Evolutionary conservation across 2,888 invertebrate genomes (phyloP), one percentile per base, ranked within the genome.

Genomic region (Hydrotaea diabolus): DNA sequence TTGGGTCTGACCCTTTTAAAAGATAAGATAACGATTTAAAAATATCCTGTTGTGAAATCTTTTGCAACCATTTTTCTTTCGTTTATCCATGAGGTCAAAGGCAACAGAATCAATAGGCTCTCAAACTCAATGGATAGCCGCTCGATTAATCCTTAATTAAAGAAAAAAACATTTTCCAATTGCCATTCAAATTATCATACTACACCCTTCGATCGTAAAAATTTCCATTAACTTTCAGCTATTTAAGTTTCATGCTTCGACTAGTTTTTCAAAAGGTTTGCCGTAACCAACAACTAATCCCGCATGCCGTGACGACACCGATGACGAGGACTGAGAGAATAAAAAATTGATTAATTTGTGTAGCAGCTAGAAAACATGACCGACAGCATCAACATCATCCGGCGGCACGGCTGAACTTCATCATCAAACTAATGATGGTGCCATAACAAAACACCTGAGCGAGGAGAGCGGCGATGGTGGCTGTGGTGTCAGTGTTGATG

Each of bases 211-310:
- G 26, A 59, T 5, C 59, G 39, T 13, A 23, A 59, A 59, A 55
- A 59, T 26, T 26, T 23, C 26, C 59, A 59, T 59, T 59, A 59
- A 23, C 21, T 15, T 59, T 59, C 15, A 59, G 59, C 59, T 15
- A 59, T 15, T 59, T 23, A 59, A 5, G 59, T 39, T 21, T 46
- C 69, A 46, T 69, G 69, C 46, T 46, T 69, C 46, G 43, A 62
- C 69, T 43, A 43, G 8, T 9, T 17, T 39, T 8, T 17, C 31
- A 64, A 36, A 23, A 59, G 55, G 17, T n/a, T 53, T 53, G 2
- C 15, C 19, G n/a, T 53, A 17, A 2, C 55, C 13, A 21, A 9
- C n/a, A n/a, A 15, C 49, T 49, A n/a, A 17, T 55, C 21, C 9
- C 21, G 19, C 21, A 55, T 21, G 9, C 0, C 21, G 19, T n/a